A percentile compares a stretch with the other conserved stretches of the same genome.
phyloP scores from a whole-genome alignment of 2,797 vertebrate genomes.

The Artibeus jamaicensis region DNA sequence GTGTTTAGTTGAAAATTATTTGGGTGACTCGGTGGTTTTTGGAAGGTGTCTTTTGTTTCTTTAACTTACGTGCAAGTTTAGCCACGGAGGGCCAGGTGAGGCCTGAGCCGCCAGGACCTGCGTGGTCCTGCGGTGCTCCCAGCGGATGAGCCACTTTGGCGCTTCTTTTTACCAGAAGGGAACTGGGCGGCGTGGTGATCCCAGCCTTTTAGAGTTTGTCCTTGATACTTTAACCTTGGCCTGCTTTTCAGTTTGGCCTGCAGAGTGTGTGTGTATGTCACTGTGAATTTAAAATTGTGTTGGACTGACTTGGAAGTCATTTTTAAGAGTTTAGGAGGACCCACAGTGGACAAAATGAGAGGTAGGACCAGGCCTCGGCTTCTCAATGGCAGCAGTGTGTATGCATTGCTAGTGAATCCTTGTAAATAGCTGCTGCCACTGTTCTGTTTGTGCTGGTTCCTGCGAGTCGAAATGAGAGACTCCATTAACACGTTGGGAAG shows the following conservation, averaged over 20 bases:
- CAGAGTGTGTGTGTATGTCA: rapidly evolving
- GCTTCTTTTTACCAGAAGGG: neutral
- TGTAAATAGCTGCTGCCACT: neutral
- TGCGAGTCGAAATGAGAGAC: neutral
- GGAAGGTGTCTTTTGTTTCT: neutral
- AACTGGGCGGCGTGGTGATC: neutral
- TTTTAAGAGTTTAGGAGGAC: neutral
- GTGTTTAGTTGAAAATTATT: neutral
- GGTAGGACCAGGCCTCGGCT: neutral
- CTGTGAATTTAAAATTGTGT: neutral
- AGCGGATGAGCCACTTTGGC: neutral
- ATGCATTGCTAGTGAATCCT: rapidly evolving
- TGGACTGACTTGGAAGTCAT: rapidly evolving
- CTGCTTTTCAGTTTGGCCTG: rapidly evolving
- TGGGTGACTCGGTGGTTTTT: neutral
- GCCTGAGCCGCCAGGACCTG: neutral
- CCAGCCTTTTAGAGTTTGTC: neutral
- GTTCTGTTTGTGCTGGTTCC: neutral
- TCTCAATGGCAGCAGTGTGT: rapidly evolving
- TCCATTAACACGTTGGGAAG: neutral
- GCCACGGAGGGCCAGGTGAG: neutral
- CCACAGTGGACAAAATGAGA: rapidly evolving
- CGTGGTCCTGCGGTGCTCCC: no score
- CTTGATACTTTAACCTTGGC: no score
- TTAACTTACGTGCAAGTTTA: neutral